A percentile compares a stretch with the other conserved stretches of the same genome.
These are phyloP conservation scores for Eupeodes latifasciatus DNA, from an alignment of 2,888 invertebrate genomes.

Conservation along the genomic window DNA sequence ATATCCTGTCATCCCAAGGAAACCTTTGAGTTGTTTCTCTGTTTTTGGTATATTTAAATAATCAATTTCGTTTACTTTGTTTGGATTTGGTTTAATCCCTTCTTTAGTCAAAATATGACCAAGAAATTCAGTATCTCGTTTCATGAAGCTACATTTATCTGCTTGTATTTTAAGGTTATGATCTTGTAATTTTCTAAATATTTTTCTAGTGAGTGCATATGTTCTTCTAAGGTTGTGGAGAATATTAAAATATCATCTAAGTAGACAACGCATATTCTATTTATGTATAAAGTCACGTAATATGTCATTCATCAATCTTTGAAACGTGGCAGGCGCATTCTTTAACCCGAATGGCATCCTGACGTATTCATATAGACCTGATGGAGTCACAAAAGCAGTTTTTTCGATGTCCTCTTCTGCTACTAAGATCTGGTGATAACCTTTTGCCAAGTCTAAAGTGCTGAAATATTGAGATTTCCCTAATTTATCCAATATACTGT, in stretches of 20 bases:
- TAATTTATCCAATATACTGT: not conserved
- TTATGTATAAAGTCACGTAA: not conserved
- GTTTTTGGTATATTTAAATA: no score
- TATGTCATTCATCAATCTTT: not conserved
- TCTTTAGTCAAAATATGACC: no score
- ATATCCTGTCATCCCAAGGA: no score
- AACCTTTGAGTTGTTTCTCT: no score
- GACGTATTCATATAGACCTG: constrained; percentile 62
- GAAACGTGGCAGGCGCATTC: constrained; percentile 49
- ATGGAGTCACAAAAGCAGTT: constrained; percentile 44
- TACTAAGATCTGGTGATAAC: constrained; percentile 41
- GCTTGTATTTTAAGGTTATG: no score
- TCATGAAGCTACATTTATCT: not conserved
- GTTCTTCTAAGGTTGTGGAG: no score
- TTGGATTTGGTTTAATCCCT: no score
- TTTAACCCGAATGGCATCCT: constrained; percentile 65
- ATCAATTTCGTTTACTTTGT: no score
- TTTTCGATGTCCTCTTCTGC: constrained; percentile 67
- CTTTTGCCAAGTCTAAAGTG: constrained; percentile 37
- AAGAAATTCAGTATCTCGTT: not conserved
- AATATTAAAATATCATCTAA: no score
- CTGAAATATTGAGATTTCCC: constrained; percentile 35
- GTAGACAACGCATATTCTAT: not conserved
- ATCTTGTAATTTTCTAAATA: constrained; percentile 55
- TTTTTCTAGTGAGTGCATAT: constrained; percentile 5